Conservation (phyloP, 1,140 invertebrate genomes). For the Uloborus diversus region DNA sequence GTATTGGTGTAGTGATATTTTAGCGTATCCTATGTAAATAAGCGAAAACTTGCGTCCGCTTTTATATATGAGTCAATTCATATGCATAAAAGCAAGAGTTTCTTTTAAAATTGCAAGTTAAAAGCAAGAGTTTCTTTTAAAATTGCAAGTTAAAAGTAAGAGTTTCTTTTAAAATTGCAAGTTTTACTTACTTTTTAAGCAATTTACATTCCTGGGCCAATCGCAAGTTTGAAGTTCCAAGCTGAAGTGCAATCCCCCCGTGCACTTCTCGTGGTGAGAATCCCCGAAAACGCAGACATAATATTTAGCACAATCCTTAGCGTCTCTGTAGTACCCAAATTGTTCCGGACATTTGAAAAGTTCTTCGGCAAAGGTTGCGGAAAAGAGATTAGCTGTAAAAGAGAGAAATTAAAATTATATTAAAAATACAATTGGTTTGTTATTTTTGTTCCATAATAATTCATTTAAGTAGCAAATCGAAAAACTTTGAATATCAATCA, state of each 20-base stretch:
- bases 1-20: too few species aligned
- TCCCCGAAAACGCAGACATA: conserved; percentile 94
- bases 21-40: too few species aligned
- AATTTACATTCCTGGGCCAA: conserved; percentile 87
- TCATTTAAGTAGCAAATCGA: too few species aligned
- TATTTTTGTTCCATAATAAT: too few species aligned
- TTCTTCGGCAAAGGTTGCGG: conserved; percentile 15
- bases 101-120: too few species aligned
- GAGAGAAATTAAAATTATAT: background rate
- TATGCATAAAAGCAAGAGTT: too few species aligned
- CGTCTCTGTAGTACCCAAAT: conserved; percentile 93
- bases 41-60: too few species aligned
- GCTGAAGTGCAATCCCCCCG: conserved; percentile 81
- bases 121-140: too few species aligned
- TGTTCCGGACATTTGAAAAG: conserved; percentile 90
- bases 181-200: conserved; percentile 31
- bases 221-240: conserved; percentile 94
- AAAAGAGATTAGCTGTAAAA: conserved; percentile 26
- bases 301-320: conserved; percentile 87
- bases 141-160: too few species aligned
- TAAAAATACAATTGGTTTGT: too few species aligned
- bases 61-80: too few species aligned
- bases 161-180: background rate
- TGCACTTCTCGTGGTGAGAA: conserved; percentile 88
- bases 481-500: too few species aligned